Base-by-base conservation (phyloP, 2,888 invertebrate species). In the Stenodera caucasica region DNA sequence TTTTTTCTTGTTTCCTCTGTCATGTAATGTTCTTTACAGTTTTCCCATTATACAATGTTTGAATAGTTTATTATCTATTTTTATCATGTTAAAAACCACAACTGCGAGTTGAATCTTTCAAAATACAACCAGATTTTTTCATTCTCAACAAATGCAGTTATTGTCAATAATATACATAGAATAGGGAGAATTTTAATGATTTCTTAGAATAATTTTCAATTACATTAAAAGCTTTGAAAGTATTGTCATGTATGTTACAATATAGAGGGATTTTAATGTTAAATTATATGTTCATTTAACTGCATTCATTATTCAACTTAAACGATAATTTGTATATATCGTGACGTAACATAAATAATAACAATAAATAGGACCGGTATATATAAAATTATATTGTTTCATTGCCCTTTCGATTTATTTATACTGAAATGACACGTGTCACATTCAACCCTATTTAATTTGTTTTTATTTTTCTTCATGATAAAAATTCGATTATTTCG, bases 271-370 rank as follows among this genome's bases (percentile, higher is more conserved):
- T 45, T 26, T 45, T 45, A 45, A 45, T 21, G 21, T 21, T 45
- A 12, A 23, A 45, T 23, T 53, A 21, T 30, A 29, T 21, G 18
- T 53, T 18, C 53, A 53, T 35, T 53, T 53, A 53, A 30, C 53
- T 53, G 53, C 32, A 53, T 21, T 53, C 35, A 21, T 53, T 33
- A 53, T 53, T 53, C 33, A 53, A 53, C 53, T 53, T 53, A 30
- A 53, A 29, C 33, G 18, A n/a, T 21, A 33, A 53, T 53, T 53
- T 29, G 53, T 29, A 9, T 45, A 21, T 30, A 53, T 53, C 53
- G 53, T 53, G 53, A 53, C 53, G 53, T 53, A 53, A 53, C 53
- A 53, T 53, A 33, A 53, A 35, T 53, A 53, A 33, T 35, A 33
- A 32, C 14, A 32, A 35, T 35, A 23, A 45, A 53, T 30, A 53